These are phyloP conservation scores for Regulus satrapa DNA, from an alignment of 2,113 vertebrate genomes.

Conservation along the genomic window DNA sequence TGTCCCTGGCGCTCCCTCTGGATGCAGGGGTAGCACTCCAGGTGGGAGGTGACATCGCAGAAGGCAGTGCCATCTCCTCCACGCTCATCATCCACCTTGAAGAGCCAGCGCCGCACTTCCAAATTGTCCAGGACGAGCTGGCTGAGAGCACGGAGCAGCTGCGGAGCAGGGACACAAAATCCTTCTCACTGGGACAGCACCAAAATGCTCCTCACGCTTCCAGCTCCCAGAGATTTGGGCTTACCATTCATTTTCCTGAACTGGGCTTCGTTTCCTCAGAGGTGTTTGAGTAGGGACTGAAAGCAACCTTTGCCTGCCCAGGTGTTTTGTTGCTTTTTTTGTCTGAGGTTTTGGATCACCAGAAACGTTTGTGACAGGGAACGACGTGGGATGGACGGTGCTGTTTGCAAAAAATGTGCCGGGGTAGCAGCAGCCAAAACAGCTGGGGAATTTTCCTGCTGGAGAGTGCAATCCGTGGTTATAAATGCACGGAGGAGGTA, in stretches of 20 bases:
- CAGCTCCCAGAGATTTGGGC: not conserved
- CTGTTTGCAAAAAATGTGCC: not conserved
- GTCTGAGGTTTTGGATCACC: not conserved
- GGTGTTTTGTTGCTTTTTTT: not conserved
- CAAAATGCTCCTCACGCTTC: too few species aligned
- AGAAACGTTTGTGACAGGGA: not conserved
- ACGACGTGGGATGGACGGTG: not conserved
- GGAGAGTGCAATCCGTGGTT: not conserved
- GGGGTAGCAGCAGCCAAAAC: slow-evolving; percentile 17
- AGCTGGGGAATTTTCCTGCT: slow-evolving; percentile 33
- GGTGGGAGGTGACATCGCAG: slow-evolving; percentile 74
- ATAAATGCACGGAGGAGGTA: not conserved
- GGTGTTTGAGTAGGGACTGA: accelerated
- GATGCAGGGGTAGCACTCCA: slow-evolving; percentile 74
- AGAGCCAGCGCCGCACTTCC: slow-evolving; percentile 81
- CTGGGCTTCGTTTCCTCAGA: not conserved
- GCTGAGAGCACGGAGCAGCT: slow-evolving; percentile 79
- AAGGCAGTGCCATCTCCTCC: slow-evolving; percentile 79
- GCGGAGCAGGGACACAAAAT: not conserved
- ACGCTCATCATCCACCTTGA: slow-evolving; percentile 79
- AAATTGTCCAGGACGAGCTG: slow-evolving; percentile 75
- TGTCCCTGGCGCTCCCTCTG: slow-evolving; percentile 54
- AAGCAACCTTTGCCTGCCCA: not conserved
- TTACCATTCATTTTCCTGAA: not conserved
- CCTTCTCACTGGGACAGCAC: not conserved